phyloP scores from a whole-genome alignment of 2,888 invertebrate genomes.

The Frankliniella intonsa region DNA sequence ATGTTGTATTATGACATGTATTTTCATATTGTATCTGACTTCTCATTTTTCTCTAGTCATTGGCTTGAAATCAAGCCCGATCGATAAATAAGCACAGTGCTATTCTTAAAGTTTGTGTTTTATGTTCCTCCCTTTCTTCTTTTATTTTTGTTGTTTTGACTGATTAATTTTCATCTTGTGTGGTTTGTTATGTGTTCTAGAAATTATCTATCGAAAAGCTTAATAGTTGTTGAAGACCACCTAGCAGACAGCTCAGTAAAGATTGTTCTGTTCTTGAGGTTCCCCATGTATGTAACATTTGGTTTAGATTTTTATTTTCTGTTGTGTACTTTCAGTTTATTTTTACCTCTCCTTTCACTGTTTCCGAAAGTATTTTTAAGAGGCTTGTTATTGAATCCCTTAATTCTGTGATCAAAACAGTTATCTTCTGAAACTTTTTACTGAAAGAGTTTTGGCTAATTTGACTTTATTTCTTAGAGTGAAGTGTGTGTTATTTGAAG shows the following conservation, averaged over 20 bases:
- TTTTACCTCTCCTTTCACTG: neutral
- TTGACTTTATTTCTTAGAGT: too few relatives aligned
- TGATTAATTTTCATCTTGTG: neutral
- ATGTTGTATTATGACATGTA: neutral
- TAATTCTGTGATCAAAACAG: too few relatives aligned
- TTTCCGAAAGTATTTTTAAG: too few relatives aligned
- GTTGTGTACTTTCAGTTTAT: neutral
- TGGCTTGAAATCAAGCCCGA: neutral
- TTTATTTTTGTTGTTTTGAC: neutral
- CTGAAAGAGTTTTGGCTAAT: too few relatives aligned
- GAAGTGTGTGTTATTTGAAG: too few relatives aligned
- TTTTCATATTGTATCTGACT: neutral
- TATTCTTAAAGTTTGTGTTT: neutral
- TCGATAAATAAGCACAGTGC: neutral
- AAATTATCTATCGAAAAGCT: too few relatives aligned
- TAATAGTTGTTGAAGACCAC: too few relatives aligned
- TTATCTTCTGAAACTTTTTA: too few relatives aligned
- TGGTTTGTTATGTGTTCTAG: too few relatives aligned
- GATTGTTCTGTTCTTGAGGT: neutral
- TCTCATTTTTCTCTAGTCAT: slow-evolving; percentile 9
- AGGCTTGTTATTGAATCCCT: too few relatives aligned
- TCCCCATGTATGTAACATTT: neutral
- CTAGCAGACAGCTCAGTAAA: too few relatives aligned
- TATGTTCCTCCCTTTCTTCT: neutral
- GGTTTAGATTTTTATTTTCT: neutral